Evolutionary conservation across 2,888 invertebrate species (phyloP), one percentile per base, ranked within the genome.

Genomic region (Volucella bombylans): DNA sequence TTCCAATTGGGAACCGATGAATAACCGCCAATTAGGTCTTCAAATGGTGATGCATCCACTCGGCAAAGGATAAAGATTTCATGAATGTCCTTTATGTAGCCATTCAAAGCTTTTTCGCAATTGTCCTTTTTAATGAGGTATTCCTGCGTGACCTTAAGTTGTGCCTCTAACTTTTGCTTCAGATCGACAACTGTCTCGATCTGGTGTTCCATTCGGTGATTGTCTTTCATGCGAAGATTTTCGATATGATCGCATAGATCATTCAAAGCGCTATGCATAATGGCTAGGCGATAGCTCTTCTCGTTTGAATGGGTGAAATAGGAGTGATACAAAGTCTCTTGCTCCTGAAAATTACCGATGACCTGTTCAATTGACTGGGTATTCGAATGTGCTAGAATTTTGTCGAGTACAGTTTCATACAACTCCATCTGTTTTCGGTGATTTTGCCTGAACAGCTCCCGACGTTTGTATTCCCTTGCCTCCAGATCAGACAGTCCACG

Each of bases 1-100:
- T 94, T 94, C 89, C 93, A 93, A 50, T 92, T 92, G 90, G 95
- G 91, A 88, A 95, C 90, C 87, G 93, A 92, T 86, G 92, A 90
- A 91, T 95, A 91, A 91, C 94, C 91, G n/a, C 94, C 92, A 50
- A 94, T 89, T 12, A 94, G 89, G 0, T 93, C 87, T 72, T 93
- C 81, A 61, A 94, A 87, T 61, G 94, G 93, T 14, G 92, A 89
- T 71, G 90, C 89, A 89, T 94, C 93, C 64, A 93, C 92, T 87
- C 92, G 91, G 12, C 93, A 92, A 59, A 93, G 88, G 43, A 93
- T 92, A 78, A 91, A 90, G 0, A 91, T 86, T 1, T 87, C 87
- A 39, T 89, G 88, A 3, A 92, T 85, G n/a, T 90, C 90, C 43
- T 88, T 87, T 10, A 91, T 73, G 0, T 90, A 87, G 15, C 78